Percentiles rank a stretch among this genome's conserved stretches.
Conservation (phyloP, 2,888 invertebrate species). For the Dryocosmus kuriphilus region DNA sequence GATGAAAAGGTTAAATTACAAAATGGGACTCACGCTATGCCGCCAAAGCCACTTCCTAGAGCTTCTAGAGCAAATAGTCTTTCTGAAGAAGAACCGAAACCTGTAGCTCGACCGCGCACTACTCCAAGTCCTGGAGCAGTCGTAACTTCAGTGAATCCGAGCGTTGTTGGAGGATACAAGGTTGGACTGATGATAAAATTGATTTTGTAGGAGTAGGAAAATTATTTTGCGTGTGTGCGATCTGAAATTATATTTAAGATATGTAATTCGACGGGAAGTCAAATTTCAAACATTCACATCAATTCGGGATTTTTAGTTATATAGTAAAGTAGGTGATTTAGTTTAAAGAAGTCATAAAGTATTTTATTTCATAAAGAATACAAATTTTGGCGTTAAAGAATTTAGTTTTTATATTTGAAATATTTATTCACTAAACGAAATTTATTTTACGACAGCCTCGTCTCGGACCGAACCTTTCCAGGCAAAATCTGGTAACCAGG, state of each 20-base stretch:
- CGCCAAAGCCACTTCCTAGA: constrained; percentile 90
- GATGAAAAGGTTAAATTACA: constrained; percentile 73
- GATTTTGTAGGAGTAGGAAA: constrained; percentile 21
- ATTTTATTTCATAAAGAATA: neutral
- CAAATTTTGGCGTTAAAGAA: neutral
- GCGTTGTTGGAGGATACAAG: constrained; percentile 86
- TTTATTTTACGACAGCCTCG: constrained; percentile 83
- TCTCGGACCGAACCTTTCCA: constrained; percentile 91
- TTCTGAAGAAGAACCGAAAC: constrained; percentile 85
- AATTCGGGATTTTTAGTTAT: neutral
- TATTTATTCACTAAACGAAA: neutral
- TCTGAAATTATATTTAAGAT: neutral
- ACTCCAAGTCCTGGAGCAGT: constrained; percentile 80
- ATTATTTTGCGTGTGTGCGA: constrained; percentile 42
- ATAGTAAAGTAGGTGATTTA: neutral
- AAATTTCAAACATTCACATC: neutral
- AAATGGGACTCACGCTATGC: constrained; percentile 78
- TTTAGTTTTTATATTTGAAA: neutral
- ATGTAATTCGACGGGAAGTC: neutral
- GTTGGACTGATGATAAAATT: constrained; percentile 77
- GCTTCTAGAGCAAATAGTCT: constrained; percentile 86
- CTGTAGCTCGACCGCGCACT: constrained; percentile 85
- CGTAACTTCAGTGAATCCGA: constrained; percentile 81
- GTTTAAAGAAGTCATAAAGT: neutral
- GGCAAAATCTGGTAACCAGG: constrained; percentile 85